phyloP scores from a whole-genome alignment of 2,113 vertebrate genomes.

The Butorides virescens region DNA sequence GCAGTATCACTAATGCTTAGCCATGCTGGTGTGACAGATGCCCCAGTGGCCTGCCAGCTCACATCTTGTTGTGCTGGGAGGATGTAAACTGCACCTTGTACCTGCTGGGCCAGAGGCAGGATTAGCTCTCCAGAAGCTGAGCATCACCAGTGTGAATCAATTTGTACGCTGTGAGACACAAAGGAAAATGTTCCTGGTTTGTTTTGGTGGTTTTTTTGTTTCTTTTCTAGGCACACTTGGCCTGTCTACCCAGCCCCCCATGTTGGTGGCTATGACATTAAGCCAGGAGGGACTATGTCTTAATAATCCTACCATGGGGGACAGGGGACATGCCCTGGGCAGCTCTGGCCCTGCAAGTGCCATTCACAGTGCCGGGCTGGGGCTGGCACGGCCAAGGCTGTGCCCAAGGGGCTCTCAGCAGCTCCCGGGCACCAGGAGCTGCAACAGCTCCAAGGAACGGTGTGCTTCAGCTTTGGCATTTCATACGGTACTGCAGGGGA shows the following conservation, averaged over 20 bases:
- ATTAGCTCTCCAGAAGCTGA: background rate
- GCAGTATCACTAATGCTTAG: background rate
- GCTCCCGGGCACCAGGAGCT: background rate
- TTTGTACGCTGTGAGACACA: background rate
- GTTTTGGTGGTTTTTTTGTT: background rate
- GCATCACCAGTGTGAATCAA: background rate
- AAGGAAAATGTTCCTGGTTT: background rate
- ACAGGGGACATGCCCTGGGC: background rate
- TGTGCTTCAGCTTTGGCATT: background rate
- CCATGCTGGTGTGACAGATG: background rate
- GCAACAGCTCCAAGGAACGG: rapidly evolving
- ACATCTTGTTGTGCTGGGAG: rapidly evolving
- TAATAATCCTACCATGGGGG: background rate
- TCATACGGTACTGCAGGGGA: background rate
- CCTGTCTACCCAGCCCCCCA: background rate
- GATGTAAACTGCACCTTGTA: rapidly evolving
- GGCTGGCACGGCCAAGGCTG: background rate
- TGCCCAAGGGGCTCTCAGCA: background rate
- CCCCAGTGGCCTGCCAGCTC: background rate
- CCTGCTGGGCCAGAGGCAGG: background rate
- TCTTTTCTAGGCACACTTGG: background rate
- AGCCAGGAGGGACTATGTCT: background rate
- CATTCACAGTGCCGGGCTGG: background rate
- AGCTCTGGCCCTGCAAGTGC: background rate
- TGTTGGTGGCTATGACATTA: background rate